These are phyloP conservation scores for Hypomecis punctinalis DNA, from an alignment of 2,888 invertebrate species.

Conservation along the genomic window DNA sequence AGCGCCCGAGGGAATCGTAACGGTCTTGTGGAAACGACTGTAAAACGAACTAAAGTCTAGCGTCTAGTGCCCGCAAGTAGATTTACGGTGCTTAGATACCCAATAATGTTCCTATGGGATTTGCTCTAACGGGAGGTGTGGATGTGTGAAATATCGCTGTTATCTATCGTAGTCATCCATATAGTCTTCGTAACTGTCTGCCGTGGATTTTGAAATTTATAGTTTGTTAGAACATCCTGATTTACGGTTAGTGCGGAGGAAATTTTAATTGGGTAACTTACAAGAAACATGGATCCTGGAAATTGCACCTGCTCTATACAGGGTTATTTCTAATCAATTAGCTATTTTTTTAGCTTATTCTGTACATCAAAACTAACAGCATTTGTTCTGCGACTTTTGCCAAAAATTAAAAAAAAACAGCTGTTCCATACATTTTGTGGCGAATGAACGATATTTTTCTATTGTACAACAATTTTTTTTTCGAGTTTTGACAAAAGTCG, in stretches of 20 bases:
- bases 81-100: slow-evolving; percentile 69
- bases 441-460: too few relatives aligned
- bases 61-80: slow-evolving; percentile 58
- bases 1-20: slow-evolving; percentile 70
- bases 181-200: slow-evolving; percentile 23
- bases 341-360: too few relatives aligned
- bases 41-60: slow-evolving; percentile 71
- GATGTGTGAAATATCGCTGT: slow-evolving; percentile 33
- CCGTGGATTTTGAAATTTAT: slow-evolving; percentile 9
- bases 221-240: neutral
- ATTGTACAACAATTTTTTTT: too few relatives aligned
- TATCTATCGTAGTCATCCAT: slow-evolving; percentile 9
- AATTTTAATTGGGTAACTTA: neutral
- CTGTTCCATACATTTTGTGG: too few relatives aligned
- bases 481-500: too few relatives aligned
- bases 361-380: too few relatives aligned
- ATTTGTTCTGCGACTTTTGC: too few relatives aligned
- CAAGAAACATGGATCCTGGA: too few relatives aligned
- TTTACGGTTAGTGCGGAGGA: neutral
- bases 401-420: too few relatives aligned
- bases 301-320: too few relatives aligned
- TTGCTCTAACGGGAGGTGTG: slow-evolving; percentile 45
- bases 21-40: slow-evolving; percentile 70
- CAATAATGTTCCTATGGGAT: slow-evolving; percentile 60
- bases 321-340: too few relatives aligned